Percentiles rank a stretch among this genome's conserved stretches.
phyloP scores from a whole-genome alignment of 2,888 invertebrate genomes.

The Acrobasis suavella region DNA sequence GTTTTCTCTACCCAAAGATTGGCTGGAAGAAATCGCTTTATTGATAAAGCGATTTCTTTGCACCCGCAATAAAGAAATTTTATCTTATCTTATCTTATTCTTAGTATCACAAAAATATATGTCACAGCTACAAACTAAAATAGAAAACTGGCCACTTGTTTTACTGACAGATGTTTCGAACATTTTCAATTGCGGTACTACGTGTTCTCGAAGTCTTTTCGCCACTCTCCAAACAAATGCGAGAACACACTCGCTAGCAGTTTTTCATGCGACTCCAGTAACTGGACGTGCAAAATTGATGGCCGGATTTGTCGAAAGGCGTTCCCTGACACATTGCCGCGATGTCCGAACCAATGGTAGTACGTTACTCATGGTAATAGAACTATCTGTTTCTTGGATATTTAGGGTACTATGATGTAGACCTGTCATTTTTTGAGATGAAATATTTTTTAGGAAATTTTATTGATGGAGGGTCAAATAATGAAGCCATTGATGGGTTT shows the following conservation, averaged over 20 bases:
- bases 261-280: neutral
- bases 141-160: neutral
- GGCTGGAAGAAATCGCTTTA: too few relatives aligned
- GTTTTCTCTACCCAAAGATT: too few relatives aligned
- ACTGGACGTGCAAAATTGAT: conserved; percentile 9
- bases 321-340: conserved; percentile 14
- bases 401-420: conserved; percentile 11
- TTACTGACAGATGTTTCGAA: neutral
- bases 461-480: neutral
- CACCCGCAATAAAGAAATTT: too few relatives aligned
- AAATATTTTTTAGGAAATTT: neutral
- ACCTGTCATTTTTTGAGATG: neutral
- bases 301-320: conserved; percentile 18
- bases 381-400: conserved; percentile 16
- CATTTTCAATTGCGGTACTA: neutral
- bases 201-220: conserved; percentile 1
- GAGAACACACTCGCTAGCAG: neutral
- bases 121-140: neutral
- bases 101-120: neutral
- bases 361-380: conserved; percentile 20
- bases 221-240: neutral
- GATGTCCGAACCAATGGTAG: conserved; percentile 10
- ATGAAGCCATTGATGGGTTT: neutral
- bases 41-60: too few relatives aligned
- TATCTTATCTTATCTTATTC: too few relatives aligned